Evolutionary conservation across 2,888 invertebrate species (phyloP).

Genomic region (Lasioglossum vierecki): DNA sequence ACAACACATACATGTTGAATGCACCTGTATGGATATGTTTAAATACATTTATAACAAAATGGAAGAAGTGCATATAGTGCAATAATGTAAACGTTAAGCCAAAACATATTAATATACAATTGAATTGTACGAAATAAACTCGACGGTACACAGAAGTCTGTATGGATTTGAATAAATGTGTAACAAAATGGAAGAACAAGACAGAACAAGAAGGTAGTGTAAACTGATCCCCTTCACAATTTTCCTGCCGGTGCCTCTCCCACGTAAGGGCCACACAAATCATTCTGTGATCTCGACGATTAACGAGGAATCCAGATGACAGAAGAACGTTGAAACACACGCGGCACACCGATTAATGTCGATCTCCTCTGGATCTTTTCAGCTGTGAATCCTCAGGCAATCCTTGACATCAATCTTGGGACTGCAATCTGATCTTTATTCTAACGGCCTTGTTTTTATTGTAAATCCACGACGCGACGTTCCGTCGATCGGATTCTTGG

Average conservation of each 20-base stretch:
- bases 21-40: neutral
- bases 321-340: slow-evolving; percentile 24
- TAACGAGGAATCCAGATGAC: slow-evolving; percentile 44
- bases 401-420: slow-evolving; percentile 30
- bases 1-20: neutral
- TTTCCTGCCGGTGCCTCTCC: neutral
- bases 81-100: too few species aligned
- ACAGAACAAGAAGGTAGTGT: neutral
- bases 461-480: neutral
- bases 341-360: slow-evolving; percentile 38
- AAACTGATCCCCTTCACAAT: neutral
- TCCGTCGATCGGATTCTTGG: slow-evolving; percentile 15
- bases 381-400: slow-evolving; percentile 18
- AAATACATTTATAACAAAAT: neutral
- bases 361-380: slow-evolving; percentile 19
- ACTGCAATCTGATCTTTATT: slow-evolving; percentile 10
- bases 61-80: too few species aligned
- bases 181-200: neutral
- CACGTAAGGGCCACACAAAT: neutral
- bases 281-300: slow-evolving; percentile 11
- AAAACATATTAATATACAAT: neutral
- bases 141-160: neutral
- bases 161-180: neutral
- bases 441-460: slow-evolving; percentile 12
- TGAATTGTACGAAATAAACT: neutral